Evolutionary conservation across 2,888 invertebrate genomes (phyloP).

Genomic region (Candidula unifasciata): DNA sequence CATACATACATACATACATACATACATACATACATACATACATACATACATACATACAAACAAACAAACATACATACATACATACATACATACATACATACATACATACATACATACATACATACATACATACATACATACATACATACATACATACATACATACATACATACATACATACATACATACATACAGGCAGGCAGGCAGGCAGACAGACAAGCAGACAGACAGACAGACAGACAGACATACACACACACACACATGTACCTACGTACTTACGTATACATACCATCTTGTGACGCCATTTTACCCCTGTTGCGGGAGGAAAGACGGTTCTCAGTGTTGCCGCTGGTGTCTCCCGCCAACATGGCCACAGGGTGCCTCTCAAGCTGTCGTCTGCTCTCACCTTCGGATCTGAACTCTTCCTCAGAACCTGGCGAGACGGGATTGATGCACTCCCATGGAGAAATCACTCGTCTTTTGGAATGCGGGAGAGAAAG

Average conservation of each 20-base stretch:
- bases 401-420: slow-evolving; percentile 3
- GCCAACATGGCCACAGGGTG: background rate
- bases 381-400: background rate
- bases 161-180: too few species aligned
- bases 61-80: too few species aligned
- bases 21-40: too few species aligned
- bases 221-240: background rate
- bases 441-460: slow-evolving; percentile 25
- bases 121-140: too few species aligned
- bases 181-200: too few species aligned
- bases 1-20: too few species aligned
- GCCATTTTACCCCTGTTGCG: slow-evolving; percentile 15
- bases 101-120: too few species aligned
- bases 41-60: too few species aligned
- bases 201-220: background rate
- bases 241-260: background rate
- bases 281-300: background rate
- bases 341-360: background rate
- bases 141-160: too few species aligned
- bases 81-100: too few species aligned
- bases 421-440: slow-evolving; percentile 39
- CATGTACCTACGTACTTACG: background rate
- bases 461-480: slow-evolving; percentile 21
- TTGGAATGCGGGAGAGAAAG: slow-evolving; percentile 44
- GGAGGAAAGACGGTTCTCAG: background rate